Base-by-base conservation (phyloP, 2,113 vertebrate species). In the Coreoperca whiteheadi region DNA sequence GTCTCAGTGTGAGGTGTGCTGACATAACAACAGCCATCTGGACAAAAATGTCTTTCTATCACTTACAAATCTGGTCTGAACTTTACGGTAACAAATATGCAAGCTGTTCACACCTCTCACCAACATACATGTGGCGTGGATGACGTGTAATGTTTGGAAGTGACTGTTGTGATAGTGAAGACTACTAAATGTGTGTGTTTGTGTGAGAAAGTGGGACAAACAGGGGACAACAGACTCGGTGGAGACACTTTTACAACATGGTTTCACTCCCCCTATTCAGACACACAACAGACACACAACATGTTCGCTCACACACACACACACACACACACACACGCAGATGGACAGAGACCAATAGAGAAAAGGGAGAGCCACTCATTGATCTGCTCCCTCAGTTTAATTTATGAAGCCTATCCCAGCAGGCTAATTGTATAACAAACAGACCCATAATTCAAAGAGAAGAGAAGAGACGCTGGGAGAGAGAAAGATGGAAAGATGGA, bases 401-500 rank as follows among this genome's bases (percentile, higher is more conserved):
- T 96, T 78, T 93, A 92, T 84, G 76, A 91, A 83, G 85, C 83
- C 81, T 75, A 88, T 93, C 32, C 48, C 75, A 91, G 92, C 88
- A 84, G 94, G 84, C 93, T 96, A 95, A 96, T 96, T 96, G 94
- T 93, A 92, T 95, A 92, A 93, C 88, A 95, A 96, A 95, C 93
- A 91, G 89, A 88, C 83, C 66, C 84, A 90, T 84, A 93, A 91
- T 77, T 94, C 87, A 88, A 77, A 89, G 83, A 77, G 91, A 81
- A 79, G 75, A 91, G 72, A 83, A 54, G 75, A 83, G 82, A 79
- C 2, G 56, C 69, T 78, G 77, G 81, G 81, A 37, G 77, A 67
- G 77, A 82, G 69, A 76, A 84, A 88, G 79, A 73, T 28, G 10
- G 66, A 69, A 56, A 84, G 79, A 87, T 84, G 66, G 79, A 80